Evolutionary conservation across 2,888 invertebrate genomes (phyloP).

Genomic region (Caenorhabditis sp.): DNA sequence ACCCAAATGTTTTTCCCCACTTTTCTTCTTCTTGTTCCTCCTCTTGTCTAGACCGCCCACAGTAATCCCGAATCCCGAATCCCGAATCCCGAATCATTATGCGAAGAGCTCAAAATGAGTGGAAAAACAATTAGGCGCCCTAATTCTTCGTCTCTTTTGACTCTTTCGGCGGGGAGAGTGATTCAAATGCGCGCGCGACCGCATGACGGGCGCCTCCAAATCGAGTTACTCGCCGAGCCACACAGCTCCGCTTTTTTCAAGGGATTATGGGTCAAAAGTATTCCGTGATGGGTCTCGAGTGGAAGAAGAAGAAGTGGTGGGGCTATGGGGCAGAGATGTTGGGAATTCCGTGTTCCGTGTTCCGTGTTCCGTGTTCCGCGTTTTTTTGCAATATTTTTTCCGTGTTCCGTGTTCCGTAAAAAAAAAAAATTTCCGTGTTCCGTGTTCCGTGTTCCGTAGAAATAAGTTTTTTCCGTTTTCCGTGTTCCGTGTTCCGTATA

Average conservation of each 20-base stretch:
- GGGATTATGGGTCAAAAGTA: background rate
- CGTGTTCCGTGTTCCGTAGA: no score
- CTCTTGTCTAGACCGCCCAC: background rate
- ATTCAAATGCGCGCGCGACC: background rate
- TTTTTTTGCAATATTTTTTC: no score
- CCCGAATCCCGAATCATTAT: background rate
- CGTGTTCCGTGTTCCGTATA: no score
- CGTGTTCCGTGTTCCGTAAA: no score
- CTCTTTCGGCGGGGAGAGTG: background rate
- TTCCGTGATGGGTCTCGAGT: background rate
- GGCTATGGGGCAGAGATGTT: no score
- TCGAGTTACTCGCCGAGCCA: background rate
- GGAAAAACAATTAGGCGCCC: constrained; percentile 3
- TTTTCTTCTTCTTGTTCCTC: background rate
- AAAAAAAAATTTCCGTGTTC: no score
- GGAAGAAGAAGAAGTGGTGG: no score
- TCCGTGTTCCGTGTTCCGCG: no score
- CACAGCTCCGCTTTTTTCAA: background rate
- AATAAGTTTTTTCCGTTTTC: no score
- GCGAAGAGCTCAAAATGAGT: background rate
- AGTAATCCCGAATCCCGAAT: background rate
- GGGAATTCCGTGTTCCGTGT: no score
- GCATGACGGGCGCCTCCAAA: background rate
- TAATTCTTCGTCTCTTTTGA: no score
- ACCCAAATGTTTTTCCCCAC: background rate